Base-by-base conservation (phyloP, 2,888 invertebrate genomes). In the Machimus rusticus region DNA sequence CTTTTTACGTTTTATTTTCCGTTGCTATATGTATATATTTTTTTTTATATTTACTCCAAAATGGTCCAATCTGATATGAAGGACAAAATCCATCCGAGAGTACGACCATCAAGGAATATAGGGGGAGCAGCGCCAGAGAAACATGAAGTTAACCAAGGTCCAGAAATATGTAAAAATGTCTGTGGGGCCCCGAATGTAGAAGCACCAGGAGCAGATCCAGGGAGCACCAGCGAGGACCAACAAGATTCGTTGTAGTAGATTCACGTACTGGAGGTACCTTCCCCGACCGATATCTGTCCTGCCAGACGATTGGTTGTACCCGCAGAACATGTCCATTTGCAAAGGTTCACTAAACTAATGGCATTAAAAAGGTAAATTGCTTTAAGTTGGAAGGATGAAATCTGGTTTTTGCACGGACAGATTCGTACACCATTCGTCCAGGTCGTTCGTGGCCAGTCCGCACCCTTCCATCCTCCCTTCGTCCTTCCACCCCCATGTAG, bases 321-420 rank as follows among this genome's bases (percentile, higher is more conserved):
- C 81, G 51, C 81, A 81, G 81, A 81, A 81, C 81, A 81, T 81
- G 31, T 28, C 46, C 81, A 81, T 81, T 55, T 81, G 51, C 81
- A 81, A 81, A 81, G 81, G 81, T 81, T 51, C 51, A 51, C 81
- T 55, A 81, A 81, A 51, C 81, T 81, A 81, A 81, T 81, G 43
- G 55, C 55, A 81, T 81, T 81, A 66, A 81, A 81, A 81, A 81
- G 51, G 81, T 81, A 51, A 81, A 81, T 81, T 81, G 81, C 81
- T 81, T 81, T 55, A 51, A 81, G 81, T 81, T 55, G 66, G 66
- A 66, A n/a, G 81, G 81, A 55, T 34, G 51, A 81, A 81, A 81
- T 81, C 81, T 81, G 81, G 81, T 81, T 55, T 81, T 34, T 46
- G 31, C 81, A 55, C 19, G 34, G 81, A 46, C 81, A 81, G 81